Base-by-base conservation (phyloP, 2,797 vertebrate species). In the Oreochromis mossambicus region DNA sequence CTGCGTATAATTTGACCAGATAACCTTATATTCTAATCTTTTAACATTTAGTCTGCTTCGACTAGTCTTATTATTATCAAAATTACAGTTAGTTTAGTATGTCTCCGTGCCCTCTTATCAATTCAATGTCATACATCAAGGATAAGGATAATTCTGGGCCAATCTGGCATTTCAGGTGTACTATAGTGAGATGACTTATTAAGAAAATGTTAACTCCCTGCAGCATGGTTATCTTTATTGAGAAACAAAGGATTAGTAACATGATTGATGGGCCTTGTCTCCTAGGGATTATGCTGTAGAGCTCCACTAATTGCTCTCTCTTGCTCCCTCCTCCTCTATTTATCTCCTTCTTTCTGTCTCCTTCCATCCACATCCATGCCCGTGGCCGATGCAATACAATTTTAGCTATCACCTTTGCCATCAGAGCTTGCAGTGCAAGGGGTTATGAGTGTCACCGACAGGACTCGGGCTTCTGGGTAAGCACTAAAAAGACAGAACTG, bases 251-350 rank as follows among this genome's bases (percentile, higher is more conserved):
- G 93, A 94, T 95, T 94, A 95, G 92, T 88, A 89, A 61, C 84
- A 82, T 95, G 95, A 95, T 94, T 95, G 95, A 95, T 95, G 93
- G 94, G 92, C 86, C 92, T 88, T 87, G 95, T 95, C 95, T 95
- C 92, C 78, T 2, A 91, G 95, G 95, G 94, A 94, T 94, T 93
- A 93, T 79, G 89, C 93, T 91, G 93, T 85, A 91, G 92, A 94
- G 91, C 88, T 84, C 89, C 83, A 80, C 92, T 94, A 95, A 95
- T 94, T 94, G 91, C 94, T 90, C 90, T 89, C 88, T 85, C 89
- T 88, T 81, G 70, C 91, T 91, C 85, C 86, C 84, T 90, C 88
- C 91, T 87, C 84, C 87, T 90, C 92, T 92, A 90, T 92, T 91
- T 91, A 85, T 93, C 92, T 89, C 88, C 78, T 80, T 80, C 83